Base-by-base conservation (phyloP, 64 coral and sea anemone species). In the Montipora efflorescens region DNA sequence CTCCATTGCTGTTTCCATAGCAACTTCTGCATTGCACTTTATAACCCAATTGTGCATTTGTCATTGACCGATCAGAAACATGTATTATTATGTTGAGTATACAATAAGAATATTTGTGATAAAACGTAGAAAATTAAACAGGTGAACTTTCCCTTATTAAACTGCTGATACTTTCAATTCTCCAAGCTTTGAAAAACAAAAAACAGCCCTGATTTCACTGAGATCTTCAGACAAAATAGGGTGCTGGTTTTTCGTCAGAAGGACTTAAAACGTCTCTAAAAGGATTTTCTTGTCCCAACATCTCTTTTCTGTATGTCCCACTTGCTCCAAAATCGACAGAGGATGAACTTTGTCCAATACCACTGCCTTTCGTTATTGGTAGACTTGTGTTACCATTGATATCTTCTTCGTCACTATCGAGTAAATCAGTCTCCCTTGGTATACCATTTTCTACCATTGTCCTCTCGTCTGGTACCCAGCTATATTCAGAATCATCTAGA, bases 401-500 rank as follows among this genome's bases (percentile, higher is more conserved):
- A 9, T 86, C 82, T 43, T 71, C 82, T 16, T 66, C 23, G n/a
- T 66, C 45, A 12, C 61, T 16, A 12, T 71, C 82, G 16, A 86
- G 66, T 67, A 86, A 86, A 72, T 86, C 82, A 8, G 82, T 86
- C 68, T 86, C 82, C 47, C 82, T 86, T 45, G 44, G 44, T 8
- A 72, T 7, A 7, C 64, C 43, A 50, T 49, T 86, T 1, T 71
- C 43, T n/a, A 18, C 3, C 4, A n/a, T 67, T 6, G 51, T 51
- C 7, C 64, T 16, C 47, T 5, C 80, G 0, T 82, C 58, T 5
- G 22, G 22, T 13, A 8, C 4, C 4, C 8, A 71, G 18, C 45
- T 22, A 72, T 82, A 46, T 8, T 92, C 84, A 48, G 90, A 75
- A 43, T 92, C 94, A 69, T 76, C 82, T 7, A 95, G 18, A 55